Evolutionary conservation across 2,113 vertebrate genomes (phyloP).

Genomic region (Colistium nudipinnis): DNA sequence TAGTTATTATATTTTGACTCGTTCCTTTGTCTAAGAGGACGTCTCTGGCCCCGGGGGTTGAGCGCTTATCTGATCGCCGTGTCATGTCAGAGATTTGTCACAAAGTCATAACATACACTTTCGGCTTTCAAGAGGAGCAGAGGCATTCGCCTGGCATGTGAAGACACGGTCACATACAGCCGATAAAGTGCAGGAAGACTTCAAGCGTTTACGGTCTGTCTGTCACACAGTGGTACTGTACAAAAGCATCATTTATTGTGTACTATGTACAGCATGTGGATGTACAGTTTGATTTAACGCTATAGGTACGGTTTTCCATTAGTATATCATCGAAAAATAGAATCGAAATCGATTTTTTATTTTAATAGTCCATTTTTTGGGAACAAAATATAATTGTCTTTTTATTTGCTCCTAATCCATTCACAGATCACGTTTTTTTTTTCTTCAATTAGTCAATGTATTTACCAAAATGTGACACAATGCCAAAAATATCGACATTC

Average conservation of each 20-base stretch:
- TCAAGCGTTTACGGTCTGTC: slow-evolving; percentile 43
- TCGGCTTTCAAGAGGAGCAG: slow-evolving; percentile 43
- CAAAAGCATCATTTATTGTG: neutral
- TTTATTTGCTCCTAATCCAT: too few species aligned
- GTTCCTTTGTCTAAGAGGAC: slow-evolving; percentile 77
- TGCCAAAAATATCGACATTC: too few species aligned
- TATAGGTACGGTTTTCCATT: too few species aligned
- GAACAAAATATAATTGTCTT: too few species aligned
- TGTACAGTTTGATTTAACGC: neutral
- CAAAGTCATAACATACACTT: slow-evolving; percentile 62
- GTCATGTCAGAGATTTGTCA: slow-evolving; percentile 82
- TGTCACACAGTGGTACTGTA: slow-evolving; percentile 15
- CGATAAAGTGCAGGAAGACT: slow-evolving; percentile 33
- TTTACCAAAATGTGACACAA: too few species aligned
- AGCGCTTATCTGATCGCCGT: slow-evolving; percentile 78
- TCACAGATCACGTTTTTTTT: too few species aligned
- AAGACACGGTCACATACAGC: slow-evolving; percentile 63
- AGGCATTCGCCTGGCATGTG: slow-evolving; percentile 71
- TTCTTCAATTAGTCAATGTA: too few species aligned
- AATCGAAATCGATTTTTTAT: too few species aligned
- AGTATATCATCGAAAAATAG: too few species aligned
- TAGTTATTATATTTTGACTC: slow-evolving; percentile 77
- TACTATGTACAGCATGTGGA: neutral
- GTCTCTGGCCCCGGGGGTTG: slow-evolving; percentile 71
- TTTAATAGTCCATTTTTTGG: too few species aligned